Conservation (phyloP, 2,888 invertebrate genomes). For the Harmothoe impar region DNA sequence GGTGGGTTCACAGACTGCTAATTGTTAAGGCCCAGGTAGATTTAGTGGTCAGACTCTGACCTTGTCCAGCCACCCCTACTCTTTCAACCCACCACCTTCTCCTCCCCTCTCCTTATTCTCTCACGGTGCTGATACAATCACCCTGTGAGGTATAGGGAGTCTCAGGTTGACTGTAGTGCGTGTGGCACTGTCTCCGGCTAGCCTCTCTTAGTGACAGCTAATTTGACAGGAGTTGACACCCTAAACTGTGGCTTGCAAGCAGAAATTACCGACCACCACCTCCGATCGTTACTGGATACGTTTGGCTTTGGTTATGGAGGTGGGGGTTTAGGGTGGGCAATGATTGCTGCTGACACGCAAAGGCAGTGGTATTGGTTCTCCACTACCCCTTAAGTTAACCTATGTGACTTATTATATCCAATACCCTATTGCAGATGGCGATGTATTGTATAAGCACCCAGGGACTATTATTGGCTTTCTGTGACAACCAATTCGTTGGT, state of each 20-base stretch:
- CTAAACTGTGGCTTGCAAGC: constrained; percentile 50
- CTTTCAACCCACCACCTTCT: neutral
- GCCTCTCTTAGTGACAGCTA: constrained; percentile 49
- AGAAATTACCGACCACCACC: neutral
- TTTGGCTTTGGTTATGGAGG: neutral
- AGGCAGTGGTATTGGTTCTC: neutral
- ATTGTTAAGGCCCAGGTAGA: neutral
- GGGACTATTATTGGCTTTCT: neutral
- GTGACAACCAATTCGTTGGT: neutral
- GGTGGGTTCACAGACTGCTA: neutral
- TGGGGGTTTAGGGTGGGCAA: neutral
- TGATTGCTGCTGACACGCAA: too few relatives aligned
- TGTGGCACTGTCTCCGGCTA: neutral
- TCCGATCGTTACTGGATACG: neutral
- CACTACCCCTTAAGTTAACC: neutral
- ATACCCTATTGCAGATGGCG: too few relatives aligned
- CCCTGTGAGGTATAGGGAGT: too few relatives aligned
- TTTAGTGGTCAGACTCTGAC: neutral
- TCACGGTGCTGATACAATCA: neutral
- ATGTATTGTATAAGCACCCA: neutral
- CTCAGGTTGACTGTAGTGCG: neutral
- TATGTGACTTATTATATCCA: too few relatives aligned
- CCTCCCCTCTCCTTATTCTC: neutral
- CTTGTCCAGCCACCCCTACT: neutral
- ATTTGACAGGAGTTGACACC: constrained; percentile 59